A percentile compares a stretch with the other conserved stretches of the same genome.
phyloP scores from a whole-genome alignment of 1,140 invertebrate genomes.

The Rhagoletis zephyria region DNA sequence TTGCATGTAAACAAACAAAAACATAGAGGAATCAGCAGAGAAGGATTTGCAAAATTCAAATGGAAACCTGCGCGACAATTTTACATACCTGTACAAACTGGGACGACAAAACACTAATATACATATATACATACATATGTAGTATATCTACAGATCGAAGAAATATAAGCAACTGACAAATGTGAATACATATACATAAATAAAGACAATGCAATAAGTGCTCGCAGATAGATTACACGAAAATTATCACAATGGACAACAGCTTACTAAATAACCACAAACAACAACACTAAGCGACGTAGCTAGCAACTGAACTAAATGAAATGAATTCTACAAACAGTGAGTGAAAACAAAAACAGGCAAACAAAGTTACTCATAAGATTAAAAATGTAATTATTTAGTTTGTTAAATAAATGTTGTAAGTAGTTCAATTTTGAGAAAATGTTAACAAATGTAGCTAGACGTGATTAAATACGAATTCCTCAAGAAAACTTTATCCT shows the following conservation, averaged over 20 bases:
- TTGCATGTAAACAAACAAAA: not conserved
- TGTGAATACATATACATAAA: not conserved
- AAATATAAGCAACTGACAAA: not conserved
- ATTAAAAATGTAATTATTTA: not conserved
- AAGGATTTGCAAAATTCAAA: not conserved
- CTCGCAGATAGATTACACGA: not conserved
- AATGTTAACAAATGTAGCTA: conserved; percentile 13
- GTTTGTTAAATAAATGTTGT: not conserved
- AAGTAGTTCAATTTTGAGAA: not conserved
- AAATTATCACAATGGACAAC: not conserved
- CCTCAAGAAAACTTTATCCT: not conserved
- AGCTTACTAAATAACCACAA: not conserved
- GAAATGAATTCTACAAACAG: not conserved
- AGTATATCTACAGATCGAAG: not conserved
- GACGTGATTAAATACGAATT: not conserved
- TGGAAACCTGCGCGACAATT: not conserved
- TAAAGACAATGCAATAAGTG: not conserved
- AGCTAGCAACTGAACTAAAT: not conserved
- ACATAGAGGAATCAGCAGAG: not conserved
- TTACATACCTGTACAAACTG: not conserved
- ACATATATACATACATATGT: not conserved
- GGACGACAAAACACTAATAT: too few species aligned
- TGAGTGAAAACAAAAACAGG: conserved; percentile 46
- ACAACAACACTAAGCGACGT: not conserved
- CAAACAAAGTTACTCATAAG: conserved; percentile 46